Percentiles rank a stretch among this genome's conserved stretches.
These are phyloP conservation scores for Spheniscus mendiculus DNA, from an alignment of 2,113 vertebrate species.

Conservation along the genomic window DNA sequence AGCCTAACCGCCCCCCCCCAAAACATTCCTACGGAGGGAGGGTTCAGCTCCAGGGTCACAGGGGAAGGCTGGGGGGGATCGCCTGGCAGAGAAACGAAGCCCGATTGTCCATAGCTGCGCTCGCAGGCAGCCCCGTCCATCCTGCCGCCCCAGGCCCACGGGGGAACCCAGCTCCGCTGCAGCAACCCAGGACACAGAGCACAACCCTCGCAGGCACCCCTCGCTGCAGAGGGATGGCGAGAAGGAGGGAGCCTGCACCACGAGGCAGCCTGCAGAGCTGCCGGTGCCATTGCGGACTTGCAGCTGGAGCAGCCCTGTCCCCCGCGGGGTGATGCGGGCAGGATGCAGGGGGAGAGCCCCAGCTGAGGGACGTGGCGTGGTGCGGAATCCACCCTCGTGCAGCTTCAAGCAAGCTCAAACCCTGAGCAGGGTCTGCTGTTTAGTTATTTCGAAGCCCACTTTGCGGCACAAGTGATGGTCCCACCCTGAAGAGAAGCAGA, in stretches of 20 bases:
- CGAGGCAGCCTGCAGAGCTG: not conserved
- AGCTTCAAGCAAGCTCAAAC: not conserved
- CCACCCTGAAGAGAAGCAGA: not conserved
- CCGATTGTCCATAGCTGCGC: not conserved
- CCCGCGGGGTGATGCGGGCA: rapidly evolving
- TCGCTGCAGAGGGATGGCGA: rapidly evolving
- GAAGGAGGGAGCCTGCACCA: rapidly evolving
- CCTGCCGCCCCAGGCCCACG: not conserved
- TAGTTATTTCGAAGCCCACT: not conserved
- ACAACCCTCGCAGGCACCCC: not conserved
- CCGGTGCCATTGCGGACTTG: rapidly evolving
- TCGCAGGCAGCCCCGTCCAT: rapidly evolving
- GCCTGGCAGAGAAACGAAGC: not conserved
- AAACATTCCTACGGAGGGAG: slow-evolving; percentile 16
- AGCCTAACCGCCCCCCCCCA: not conserved
- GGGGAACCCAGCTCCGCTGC: not conserved
- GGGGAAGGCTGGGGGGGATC: not conserved
- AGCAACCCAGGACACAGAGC: not conserved
- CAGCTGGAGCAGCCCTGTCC: not conserved
- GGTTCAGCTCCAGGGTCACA: not conserved
- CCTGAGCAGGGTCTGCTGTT: not conserved
- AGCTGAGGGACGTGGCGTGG: not conserved
- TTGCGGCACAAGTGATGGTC: not conserved
- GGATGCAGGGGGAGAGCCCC: not conserved
- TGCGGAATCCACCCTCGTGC: not conserved